Evolutionary conservation across 2,113 vertebrate genomes (phyloP).

Genomic region (Terrapene triunguis): DNA sequence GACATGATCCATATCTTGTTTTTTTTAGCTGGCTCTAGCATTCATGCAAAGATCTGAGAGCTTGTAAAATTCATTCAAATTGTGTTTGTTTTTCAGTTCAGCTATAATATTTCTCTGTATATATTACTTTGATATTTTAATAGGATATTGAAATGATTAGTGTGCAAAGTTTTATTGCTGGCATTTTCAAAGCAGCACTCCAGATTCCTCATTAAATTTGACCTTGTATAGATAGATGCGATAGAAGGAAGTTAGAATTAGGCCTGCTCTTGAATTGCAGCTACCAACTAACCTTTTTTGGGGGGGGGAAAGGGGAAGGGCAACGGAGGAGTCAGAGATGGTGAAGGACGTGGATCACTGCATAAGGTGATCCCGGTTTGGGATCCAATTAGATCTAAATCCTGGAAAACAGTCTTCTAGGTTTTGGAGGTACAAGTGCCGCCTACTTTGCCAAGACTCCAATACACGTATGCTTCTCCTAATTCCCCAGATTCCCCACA

Average conservation of each 20-base stretch:
- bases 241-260: background rate
- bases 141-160: background rate
- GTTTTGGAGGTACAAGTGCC: background rate
- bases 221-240: background rate
- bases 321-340: background rate
- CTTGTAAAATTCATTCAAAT: background rate
- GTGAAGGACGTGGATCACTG: background rate
- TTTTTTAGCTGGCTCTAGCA: background rate
- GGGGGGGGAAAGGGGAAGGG: fast-evolving
- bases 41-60: background rate
- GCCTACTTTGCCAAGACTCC: background rate
- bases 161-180: background rate
- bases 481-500: background rate
- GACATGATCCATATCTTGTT: background rate
- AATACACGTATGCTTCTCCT: background rate
- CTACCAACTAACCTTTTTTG: background rate
- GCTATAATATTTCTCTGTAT: background rate
- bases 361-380: background rate
- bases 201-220: background rate
- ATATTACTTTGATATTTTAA: background rate
- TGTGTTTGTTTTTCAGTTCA: background rate
- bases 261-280: background rate
- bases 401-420: background rate
- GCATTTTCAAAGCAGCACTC: constrained; percentile 2
- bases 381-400: background rate